Conservation (phyloP, 1,140 invertebrate genomes). For the Vollenhovia emeryi region DNA sequence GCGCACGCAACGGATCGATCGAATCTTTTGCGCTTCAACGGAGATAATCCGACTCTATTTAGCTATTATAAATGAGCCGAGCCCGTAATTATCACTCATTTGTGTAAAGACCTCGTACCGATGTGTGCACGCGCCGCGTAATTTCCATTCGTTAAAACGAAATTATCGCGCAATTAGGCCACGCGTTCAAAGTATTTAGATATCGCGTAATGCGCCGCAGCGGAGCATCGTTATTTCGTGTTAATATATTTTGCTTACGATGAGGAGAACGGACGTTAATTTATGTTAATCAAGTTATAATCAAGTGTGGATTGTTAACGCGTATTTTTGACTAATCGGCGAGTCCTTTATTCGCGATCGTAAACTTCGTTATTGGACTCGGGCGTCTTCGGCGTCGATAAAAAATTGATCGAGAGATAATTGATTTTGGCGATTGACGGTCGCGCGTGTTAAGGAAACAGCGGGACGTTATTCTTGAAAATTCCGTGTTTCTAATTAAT, state of each 20-base stretch:
- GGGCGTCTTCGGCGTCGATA: neutral
- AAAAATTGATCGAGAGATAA: neutral
- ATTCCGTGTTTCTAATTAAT: neutral
- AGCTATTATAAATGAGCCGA: neutral
- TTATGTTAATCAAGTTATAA: neutral
- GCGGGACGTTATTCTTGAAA: neutral
- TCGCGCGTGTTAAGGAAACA: neutral
- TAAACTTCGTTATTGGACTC: neutral
- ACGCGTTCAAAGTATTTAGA: neutral
- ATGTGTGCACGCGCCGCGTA: neutral
- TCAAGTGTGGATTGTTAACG: neutral
- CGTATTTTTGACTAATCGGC: neutral
- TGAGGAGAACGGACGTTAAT: too few relatives aligned
- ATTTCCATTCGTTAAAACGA: neutral
- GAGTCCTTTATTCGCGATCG: neutral
- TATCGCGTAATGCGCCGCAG: neutral
- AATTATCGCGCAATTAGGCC: neutral
- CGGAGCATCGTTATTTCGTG: neutral
- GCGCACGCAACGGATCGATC: neutral
- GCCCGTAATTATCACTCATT: neutral
- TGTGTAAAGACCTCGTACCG: neutral
- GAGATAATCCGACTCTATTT: conserved; percentile 2
- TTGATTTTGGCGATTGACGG: neutral
- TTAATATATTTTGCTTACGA: neutral
- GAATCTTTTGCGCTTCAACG: neutral